A percentile compares a stretch with the other conserved stretches of the same genome.
These are phyloP conservation scores for Papilio gigon DNA, from an alignment of 2,888 invertebrate species.

Conservation along the genomic window DNA sequence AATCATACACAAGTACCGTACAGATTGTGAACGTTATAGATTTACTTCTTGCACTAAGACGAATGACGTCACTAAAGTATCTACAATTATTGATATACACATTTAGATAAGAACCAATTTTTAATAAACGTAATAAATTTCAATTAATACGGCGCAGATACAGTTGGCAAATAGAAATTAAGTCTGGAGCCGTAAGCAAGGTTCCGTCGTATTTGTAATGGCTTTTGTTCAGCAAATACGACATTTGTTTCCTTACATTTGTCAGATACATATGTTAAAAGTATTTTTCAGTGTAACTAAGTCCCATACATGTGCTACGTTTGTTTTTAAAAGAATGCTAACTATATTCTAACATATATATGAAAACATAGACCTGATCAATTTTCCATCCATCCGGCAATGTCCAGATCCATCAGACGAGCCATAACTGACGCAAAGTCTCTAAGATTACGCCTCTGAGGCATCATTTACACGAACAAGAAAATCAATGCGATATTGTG, in stretches of 20 bases:
- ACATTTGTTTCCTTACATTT: constrained; percentile 37
- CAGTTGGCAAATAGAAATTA: constrained; percentile 52
- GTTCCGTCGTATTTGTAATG: constrained; percentile 52
- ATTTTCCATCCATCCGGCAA: too few species aligned
- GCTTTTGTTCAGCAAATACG: constrained; percentile 44
- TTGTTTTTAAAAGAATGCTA: neutral
- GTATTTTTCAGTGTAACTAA: constrained; percentile 14
- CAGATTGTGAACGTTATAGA: constrained; percentile 4
- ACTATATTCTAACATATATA: neutral
- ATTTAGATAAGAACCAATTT: constrained; percentile 42
- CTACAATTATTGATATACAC: constrained; percentile 29
- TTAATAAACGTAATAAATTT: constrained; percentile 65
- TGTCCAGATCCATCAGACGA: too few species aligned
- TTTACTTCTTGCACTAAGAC: neutral
- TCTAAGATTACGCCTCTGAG: too few species aligned
- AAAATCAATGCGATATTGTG: too few species aligned
- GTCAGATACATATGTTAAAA: constrained; percentile 17
- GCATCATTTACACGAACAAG: too few species aligned
- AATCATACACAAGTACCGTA: constrained; percentile 1
- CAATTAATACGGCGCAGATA: constrained; percentile 61
- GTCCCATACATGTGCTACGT: neutral
- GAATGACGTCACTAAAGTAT: constrained; percentile 21
- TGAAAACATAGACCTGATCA: too few species aligned
- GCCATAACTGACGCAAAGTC: too few species aligned
- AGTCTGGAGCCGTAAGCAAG: constrained; percentile 51